Evolutionary conservation across 2,797 vertebrate species (phyloP).

Genomic region (Menidia menidia): DNA sequence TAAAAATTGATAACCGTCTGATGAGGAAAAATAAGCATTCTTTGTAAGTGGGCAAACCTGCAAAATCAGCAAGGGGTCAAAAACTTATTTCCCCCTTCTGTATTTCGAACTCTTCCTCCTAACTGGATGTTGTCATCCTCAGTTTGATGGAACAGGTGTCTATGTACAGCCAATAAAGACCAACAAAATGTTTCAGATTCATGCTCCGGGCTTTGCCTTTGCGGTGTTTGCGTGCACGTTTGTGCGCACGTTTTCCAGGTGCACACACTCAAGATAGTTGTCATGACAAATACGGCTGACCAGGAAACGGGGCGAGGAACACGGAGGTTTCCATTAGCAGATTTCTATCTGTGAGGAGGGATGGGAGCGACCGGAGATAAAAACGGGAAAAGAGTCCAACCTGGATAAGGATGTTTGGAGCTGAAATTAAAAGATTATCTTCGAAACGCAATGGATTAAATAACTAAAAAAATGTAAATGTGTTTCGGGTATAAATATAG

Average conservation of each 20-base stretch:
- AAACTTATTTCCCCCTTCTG: too few species aligned
- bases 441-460: slow-evolving; percentile 43
- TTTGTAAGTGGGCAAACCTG: too few species aligned
- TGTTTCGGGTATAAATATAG: neutral
- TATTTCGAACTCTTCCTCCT: too few species aligned
- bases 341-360: slow-evolving; percentile 48
- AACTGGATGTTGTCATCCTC: neutral
- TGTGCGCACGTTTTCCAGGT: slow-evolving; percentile 5
- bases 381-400: slow-evolving; percentile 2
- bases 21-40: too few species aligned
- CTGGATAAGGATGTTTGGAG: slow-evolving; percentile 23
- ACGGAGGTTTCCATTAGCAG: slow-evolving; percentile 43
- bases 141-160: neutral
- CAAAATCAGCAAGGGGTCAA: too few species aligned
- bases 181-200: too few species aligned
- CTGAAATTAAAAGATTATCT: slow-evolving; percentile 47
- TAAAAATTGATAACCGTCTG: too few species aligned
- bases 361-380: slow-evolving; percentile 15
- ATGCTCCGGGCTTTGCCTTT: too few species aligned
- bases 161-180: too few species aligned
- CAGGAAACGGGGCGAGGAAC: slow-evolving; percentile 52
- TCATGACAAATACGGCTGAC: slow-evolving; percentile 55
- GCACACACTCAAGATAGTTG: slow-evolving; percentile 29
- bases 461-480: slow-evolving; percentile 1
- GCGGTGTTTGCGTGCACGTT: too few species aligned